Conservation (phyloP, 2,888 invertebrate species). For the Synanthedon myopaeformis region DNA sequence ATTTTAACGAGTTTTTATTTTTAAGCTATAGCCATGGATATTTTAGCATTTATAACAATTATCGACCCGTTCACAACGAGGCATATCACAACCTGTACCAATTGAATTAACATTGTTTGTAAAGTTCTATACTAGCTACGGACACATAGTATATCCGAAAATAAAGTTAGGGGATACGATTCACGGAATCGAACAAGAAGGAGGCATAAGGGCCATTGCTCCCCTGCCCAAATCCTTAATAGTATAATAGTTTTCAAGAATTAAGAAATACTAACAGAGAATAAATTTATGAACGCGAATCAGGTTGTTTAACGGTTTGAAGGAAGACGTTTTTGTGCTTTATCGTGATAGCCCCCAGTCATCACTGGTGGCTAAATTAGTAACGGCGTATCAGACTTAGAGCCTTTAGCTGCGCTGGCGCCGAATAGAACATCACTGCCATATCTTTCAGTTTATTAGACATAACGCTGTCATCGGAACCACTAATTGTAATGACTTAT, state of each 20-base stretch:
- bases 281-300: conserved; percentile 56
- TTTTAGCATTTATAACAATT: conserved; percentile 68
- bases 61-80: conserved; percentile 70
- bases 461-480: conserved; percentile 18
- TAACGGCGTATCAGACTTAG: conserved; percentile 37
- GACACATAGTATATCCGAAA: conserved; percentile 65
- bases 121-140: conserved; percentile 69
- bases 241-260: conserved; percentile 64
- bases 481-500: conserved; percentile 15
- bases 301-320: conserved; percentile 65
- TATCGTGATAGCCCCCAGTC: conserved; percentile 30
- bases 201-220: conserved; percentile 54
- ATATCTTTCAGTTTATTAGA: conserved; percentile 21
- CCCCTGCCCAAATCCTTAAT: conserved; percentile 59
- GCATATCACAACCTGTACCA: conserved; percentile 70
- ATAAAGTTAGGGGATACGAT: conserved; percentile 67
- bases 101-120: conserved; percentile 71
- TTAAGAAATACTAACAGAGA: conserved; percentile 62
- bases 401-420: conserved; percentile 20
- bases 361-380: conserved; percentile 32
- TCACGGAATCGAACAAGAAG: conserved; percentile 68
- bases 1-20: conserved; percentile 56
- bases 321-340: conserved; percentile 71
- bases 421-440: conserved; percentile 36
- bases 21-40: conserved; percentile 68